These are phyloP conservation scores for Liparis tanakae DNA, from an alignment of 2,797 vertebrate species.

Conservation along the genomic window DNA sequence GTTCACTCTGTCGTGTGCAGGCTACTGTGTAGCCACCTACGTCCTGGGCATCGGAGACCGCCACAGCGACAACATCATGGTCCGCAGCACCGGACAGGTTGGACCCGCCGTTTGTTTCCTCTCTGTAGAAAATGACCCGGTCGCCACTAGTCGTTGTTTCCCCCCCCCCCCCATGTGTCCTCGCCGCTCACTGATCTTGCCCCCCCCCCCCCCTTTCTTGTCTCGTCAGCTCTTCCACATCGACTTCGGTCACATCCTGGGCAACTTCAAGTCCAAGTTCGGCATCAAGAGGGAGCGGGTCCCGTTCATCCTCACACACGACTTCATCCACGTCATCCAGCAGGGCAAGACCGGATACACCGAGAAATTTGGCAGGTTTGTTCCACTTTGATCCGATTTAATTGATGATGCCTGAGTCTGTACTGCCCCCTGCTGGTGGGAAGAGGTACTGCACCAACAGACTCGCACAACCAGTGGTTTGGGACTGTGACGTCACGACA, in stretches of 20 bases:
- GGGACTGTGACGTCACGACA: no score
- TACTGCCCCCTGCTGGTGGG: no score
- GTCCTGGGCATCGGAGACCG: constrained; percentile 98
- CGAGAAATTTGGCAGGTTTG: constrained; percentile 94
- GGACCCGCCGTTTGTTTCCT: constrained; percentile 25
- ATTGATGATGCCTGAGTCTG: not conserved
- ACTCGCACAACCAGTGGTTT: no score
- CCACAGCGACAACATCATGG: constrained; percentile 99
- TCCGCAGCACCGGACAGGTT: constrained; percentile 97
- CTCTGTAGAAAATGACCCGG: not conserved
- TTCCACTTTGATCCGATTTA: constrained; percentile 6
- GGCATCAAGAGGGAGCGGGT: constrained; percentile 99
- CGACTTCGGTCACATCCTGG: constrained; percentile 98
- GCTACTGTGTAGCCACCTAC: constrained; percentile 99
- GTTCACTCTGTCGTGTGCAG: constrained; percentile 97
- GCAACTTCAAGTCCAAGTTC: constrained; percentile 99
- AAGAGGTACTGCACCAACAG: no score
- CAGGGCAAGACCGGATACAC: constrained; percentile 98
- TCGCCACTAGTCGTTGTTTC: not conserved
- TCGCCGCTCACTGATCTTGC: not conserved
- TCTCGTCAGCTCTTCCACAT: constrained; percentile 94
- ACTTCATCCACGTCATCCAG: constrained; percentile 99
- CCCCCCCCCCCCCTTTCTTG: constrained; percentile 1
- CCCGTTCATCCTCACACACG: constrained; percentile 98
- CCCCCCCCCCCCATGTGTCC: not conserved